Base-by-base conservation (phyloP, 2,113 vertebrate species). In the Ameiurus melas region DNA sequence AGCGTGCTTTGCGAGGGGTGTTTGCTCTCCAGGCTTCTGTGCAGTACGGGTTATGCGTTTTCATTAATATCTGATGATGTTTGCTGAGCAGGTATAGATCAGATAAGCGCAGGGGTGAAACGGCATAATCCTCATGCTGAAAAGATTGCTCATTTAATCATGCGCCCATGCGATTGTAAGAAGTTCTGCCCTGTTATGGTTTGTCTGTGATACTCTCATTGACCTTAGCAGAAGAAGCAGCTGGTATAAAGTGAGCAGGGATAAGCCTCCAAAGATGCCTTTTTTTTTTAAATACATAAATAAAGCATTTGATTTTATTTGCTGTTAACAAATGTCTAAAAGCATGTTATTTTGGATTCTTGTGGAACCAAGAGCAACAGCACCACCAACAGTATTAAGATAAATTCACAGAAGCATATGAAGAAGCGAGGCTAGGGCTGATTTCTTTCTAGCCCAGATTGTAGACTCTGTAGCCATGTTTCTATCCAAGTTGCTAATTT, bases 41-140 rank as follows among this genome's bases (percentile, higher is more conserved):
- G 77, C 84, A 88, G 68, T 86, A 70, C 47, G 27, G 71, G 36
- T 87, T 90, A 58, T 47, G 78, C 66, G 43, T 90, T 88, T 88
- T 85, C 79, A 90, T 88, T 90, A 78, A 88, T 88, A 83, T 62
- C 86, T 87, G 86, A 86, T 90, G 51, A 83, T 83, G 87, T 86
- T 89, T 86, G 71, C 71, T 77, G 43, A 85, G 55, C 70, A 86
- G 84, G 64, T 86, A 77, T 27, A 71, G 51, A 86, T 83, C 79
- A 73, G 53, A 55, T 53, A 79, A 79, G 47, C 12, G 25, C 86
- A 60, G 27, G 66, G 55, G 64, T 83, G 80, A 83, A 83, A 55
- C 53, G 30, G 66, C 25, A 60, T 87, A 83, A 87, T 87, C 80
- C 82, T 87, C 17, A 47, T 8, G 10, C 79, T 75, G 79, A 43